Percentiles rank a stretch among this genome's conserved stretches.
phyloP scores from a whole-genome alignment of 1,140 invertebrate genomes.

The Drosophila setifemur region DNA sequence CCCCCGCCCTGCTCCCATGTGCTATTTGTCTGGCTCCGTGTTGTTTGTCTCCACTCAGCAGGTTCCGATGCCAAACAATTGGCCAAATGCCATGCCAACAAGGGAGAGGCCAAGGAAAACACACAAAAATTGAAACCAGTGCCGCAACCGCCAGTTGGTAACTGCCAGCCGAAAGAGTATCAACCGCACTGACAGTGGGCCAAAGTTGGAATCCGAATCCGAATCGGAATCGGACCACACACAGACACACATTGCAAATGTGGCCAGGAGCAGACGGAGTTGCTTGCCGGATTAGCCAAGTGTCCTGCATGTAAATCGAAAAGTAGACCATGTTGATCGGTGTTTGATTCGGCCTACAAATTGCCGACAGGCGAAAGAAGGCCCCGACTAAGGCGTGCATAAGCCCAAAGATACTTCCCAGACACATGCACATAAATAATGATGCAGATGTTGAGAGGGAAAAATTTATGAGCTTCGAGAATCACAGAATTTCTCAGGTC shows the following conservation, averaged over 20 bases:
- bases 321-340: conserved; percentile 52
- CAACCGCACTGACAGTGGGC: conserved; percentile 19
- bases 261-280: conserved; percentile 4
- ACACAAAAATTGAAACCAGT: conserved; percentile 55
- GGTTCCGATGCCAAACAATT: conserved; percentile 46
- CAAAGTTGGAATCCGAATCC: background rate
- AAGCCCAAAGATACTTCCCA: background rate
- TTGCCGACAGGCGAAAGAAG: conserved; percentile 22
- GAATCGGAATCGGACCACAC: no score
- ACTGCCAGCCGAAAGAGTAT: conserved; percentile 43
- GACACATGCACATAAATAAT: conserved; percentile 27
- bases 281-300: conserved; percentile 42
- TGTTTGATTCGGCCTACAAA: conserved; percentile 50
- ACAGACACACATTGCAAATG: conserved; percentile 49
- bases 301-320: conserved; percentile 43
- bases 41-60: conserved; percentile 40
- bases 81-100: conserved; percentile 52
- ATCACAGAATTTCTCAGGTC: conserved; percentile 5
- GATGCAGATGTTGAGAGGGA: conserved; percentile 26
- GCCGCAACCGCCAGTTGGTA: conserved; percentile 48
- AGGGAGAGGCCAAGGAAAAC: conserved; percentile 29
- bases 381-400: background rate
- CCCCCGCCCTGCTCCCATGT: conserved; percentile 6
- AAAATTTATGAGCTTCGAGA: conserved; percentile 33
- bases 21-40: conserved; percentile 3